Evolutionary conservation across 2,113 vertebrate species (phyloP).

Genomic region (Tupaia chinensis): DNA sequence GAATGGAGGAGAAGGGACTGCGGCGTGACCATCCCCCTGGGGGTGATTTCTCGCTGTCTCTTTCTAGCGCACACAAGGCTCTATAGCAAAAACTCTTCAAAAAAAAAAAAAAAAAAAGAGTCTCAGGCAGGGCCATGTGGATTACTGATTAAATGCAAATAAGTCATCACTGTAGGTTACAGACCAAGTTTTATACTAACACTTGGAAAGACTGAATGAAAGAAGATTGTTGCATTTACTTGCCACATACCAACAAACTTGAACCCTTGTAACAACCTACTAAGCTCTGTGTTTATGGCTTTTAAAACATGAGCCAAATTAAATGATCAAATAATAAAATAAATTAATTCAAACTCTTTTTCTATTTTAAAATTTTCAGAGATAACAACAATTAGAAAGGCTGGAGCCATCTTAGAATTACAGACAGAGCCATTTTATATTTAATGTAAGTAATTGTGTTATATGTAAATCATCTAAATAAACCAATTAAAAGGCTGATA

Average conservation of each 20-base stretch:
- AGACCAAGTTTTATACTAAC: neutral
- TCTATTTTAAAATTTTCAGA: neutral
- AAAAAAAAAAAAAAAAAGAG: too few relatives aligned
- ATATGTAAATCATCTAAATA: neutral
- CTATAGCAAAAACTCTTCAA: too few relatives aligned
- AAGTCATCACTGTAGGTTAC: neutral
- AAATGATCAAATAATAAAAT: slow-evolving; percentile 43
- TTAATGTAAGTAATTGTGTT: neutral
- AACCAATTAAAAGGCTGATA: neutral
- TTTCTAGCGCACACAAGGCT: too few relatives aligned
- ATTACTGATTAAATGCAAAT: neutral
- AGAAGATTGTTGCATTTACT: neutral
- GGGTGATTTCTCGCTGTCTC: too few relatives aligned
- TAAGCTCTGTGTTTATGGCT: neutral
- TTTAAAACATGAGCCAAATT: slow-evolving; percentile 13
- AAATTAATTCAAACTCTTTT: neutral
- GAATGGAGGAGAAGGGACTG: too few relatives aligned
- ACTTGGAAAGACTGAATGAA: neutral
- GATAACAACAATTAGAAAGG: neutral
- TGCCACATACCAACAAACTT: neutral
- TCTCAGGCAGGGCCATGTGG: too few relatives aligned
- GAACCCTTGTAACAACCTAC: neutral
- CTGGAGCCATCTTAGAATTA: neutral
- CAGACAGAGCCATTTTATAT: neutral
- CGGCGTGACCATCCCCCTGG: too few relatives aligned